Evolutionary conservation across 2,113 vertebrate genomes (phyloP), one percentile per base, ranked within the genome.

Genomic region (Taurulus bubalis): DNA sequence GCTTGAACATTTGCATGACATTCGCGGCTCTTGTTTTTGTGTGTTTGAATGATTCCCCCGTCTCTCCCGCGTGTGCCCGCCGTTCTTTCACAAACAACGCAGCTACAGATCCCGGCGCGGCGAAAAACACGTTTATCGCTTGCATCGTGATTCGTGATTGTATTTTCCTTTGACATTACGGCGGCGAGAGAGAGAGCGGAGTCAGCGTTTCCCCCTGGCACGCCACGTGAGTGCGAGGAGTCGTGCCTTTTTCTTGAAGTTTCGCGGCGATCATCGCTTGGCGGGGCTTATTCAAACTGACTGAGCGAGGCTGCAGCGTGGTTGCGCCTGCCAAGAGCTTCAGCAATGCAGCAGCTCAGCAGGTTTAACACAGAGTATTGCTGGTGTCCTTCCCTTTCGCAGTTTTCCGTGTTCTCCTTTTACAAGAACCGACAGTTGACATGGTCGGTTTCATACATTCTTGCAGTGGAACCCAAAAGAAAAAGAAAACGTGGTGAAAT

Each of bases 351-450:
- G 67, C 22, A 38, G 76, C 66, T 77, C 77, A 83, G 86, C 77
- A 80, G 68, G 69, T 85, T 83, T 56, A 76, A 78, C 70, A 65
- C 67, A 67, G 74, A 83, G 79, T 70, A 86, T 66, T 69, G 60
- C 74, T 65, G 20, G 34, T 71, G 68, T 75, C 63, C 70, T 56
- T 65, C 66, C 14, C 42, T 18, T 49, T 62, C 71, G 28, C 45
- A 20, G 4, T 67, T 60, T 58, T 2, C 59, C 73, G 45, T 42
- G 11, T 63, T 77, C 73, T 64, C 32, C 32, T 60, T 71, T 71
- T 63, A 84, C 51, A 2, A 81, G 84, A 87, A 80, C 56, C n/a
- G 84, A 87, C 84, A 76, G 87, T 14, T 84, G 84, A 85, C 75
- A 77, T 20, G 51, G 64, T 66, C 79, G 2, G 58, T 66, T 78